Conservation (phyloP, 2,113 vertebrate genomes). For the Climacteris rufus region DNA sequence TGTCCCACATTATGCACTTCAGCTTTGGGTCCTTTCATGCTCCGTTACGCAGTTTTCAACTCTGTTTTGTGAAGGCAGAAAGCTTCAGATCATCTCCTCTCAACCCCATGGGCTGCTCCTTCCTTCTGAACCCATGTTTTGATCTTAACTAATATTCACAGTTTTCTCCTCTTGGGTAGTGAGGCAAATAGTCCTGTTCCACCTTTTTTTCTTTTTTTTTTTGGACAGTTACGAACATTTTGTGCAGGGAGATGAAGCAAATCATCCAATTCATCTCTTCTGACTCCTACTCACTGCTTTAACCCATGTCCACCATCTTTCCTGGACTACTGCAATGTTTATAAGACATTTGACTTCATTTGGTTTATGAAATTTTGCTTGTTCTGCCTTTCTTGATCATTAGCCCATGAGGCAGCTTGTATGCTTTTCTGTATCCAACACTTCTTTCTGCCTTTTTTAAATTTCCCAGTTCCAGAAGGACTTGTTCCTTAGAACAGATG, state of each 20-base stretch:
- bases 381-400: constrained; percentile 18
- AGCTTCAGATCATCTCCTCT: background rate
- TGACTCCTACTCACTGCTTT: background rate
- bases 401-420: background rate
- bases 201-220: background rate
- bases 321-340: background rate
- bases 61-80: background rate
- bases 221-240: background rate
- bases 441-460: constrained; percentile 3
- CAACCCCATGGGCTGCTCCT: background rate
- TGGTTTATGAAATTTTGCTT: background rate
- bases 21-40: background rate
- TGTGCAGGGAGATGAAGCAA: background rate
- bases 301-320: background rate
- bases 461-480: constrained; percentile 38
- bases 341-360: background rate
- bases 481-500: constrained; percentile 60
- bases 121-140: background rate
- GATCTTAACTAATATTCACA: background rate
- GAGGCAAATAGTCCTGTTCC: background rate
- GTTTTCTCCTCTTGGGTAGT: background rate
- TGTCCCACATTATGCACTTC: background rate
- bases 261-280: background rate
- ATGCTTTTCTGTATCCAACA: background rate
- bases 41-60: background rate